These are phyloP conservation scores for Psammodynastes pulverulentus DNA, from an alignment of 2,113 vertebrate genomes.

Conservation along the genomic window DNA sequence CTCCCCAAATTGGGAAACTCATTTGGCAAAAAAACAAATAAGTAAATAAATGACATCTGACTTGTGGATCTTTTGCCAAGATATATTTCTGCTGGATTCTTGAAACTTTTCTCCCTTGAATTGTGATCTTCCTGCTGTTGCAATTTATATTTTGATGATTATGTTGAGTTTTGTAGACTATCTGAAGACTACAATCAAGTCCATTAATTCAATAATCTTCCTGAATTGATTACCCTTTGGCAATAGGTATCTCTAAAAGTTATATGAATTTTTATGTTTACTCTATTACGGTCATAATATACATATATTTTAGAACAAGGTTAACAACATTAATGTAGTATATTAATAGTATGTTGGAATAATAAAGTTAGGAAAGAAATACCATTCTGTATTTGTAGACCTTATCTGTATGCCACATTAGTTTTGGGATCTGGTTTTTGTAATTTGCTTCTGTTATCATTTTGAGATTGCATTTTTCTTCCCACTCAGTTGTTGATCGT, in stretches of 20 bases:
- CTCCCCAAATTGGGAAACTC: background rate
- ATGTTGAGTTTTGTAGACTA: background rate
- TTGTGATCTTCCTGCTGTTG: background rate
- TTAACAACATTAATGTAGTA: background rate
- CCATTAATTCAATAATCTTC: background rate
- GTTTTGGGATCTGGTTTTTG: background rate
- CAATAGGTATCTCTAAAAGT: background rate
- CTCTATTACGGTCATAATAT: background rate
- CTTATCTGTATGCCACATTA: background rate
- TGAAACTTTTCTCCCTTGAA: background rate
- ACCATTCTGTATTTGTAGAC: background rate
- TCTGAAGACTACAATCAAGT: background rate
- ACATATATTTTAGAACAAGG: background rate
- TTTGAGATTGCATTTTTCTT: background rate
- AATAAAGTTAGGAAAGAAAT: background rate
- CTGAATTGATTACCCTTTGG: background rate
- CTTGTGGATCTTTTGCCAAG: background rate
- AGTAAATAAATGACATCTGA: background rate
- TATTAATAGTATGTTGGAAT: background rate
- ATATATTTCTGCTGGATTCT: background rate
- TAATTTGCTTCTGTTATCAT: rapidly evolving
- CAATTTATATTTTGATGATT: background rate
- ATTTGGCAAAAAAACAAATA: background rate
- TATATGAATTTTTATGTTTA: no score
- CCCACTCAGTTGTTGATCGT: background rate